Conservation (phyloP, 2,113 vertebrate genomes). For the Colius striatus region DNA sequence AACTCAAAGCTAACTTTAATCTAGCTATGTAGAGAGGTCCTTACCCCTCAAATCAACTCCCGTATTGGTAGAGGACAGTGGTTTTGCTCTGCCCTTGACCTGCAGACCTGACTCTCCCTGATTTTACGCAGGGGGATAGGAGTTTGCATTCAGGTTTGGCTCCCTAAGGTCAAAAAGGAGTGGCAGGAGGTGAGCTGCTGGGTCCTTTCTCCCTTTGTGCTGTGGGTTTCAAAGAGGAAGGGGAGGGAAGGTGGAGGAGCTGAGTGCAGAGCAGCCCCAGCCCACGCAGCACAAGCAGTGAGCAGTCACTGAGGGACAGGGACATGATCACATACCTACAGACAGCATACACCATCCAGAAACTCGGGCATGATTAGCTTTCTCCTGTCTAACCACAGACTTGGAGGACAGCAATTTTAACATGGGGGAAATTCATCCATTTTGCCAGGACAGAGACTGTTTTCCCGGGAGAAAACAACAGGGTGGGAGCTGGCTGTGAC, state of each 20-base stretch:
- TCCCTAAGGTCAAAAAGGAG: background rate
- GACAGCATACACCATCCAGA: background rate
- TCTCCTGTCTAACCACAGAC: background rate
- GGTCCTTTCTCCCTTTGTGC: background rate
- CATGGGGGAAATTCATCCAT: background rate
- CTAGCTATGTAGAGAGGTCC: background rate
- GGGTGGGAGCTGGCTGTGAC: accelerated
- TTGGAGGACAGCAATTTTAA: background rate
- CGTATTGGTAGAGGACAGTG: accelerated
- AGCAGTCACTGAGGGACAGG: background rate
- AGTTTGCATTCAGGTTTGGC: background rate
- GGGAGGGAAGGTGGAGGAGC: background rate
- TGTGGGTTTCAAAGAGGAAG: background rate
- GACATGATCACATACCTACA: accelerated
- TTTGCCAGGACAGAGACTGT: background rate
- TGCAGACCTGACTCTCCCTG: background rate
- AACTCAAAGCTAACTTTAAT: background rate
- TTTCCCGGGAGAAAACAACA: background rate
- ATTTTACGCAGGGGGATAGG: accelerated
- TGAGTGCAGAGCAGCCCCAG: background rate
- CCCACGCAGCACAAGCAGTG: background rate
- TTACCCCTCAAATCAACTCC: background rate
- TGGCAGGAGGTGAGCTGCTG: background rate
- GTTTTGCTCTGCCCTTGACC: background rate
- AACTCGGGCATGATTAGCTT: background rate